Base-by-base conservation (phyloP, 2,888 invertebrate genomes). In the Hydrotaea cyrtoneurina region DNA sequence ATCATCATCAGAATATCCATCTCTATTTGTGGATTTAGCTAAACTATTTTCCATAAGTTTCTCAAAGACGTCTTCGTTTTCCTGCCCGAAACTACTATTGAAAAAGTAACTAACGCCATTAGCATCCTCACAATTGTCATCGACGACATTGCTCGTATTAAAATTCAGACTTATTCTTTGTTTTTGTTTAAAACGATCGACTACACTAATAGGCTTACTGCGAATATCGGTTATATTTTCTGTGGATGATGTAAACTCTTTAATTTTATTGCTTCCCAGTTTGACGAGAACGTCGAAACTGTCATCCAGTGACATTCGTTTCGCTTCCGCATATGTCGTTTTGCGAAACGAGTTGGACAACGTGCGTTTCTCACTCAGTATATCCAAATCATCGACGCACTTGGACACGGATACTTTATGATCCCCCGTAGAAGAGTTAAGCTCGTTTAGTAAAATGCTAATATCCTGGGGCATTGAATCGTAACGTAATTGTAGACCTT, bases 1-100 rank as follows among this genome's bases (percentile, higher is more conserved):
- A 43, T 78, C 78, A 17, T 79, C 62, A 55, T 69, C 31, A 26
- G 62, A 46, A 21, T 57, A 13, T 23, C 43, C 36, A 53, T 43
- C 17, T 46, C 39, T 13, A 43, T 11, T 76, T 43, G 17, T 10
- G 26, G 7, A 13, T 59, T 83, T 85, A 43, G 62, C 55, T 50
- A 87, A 86, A 80, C 92, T 93, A 77, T 91, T 88, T 77, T 93
- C 93, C 85, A 95, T 90, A 3, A 95, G 93, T 88, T 93, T 93
- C 90, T 95, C 95, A 88, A 95, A 95, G 13, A 93, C 93, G 90
- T 95, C 95, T n/a, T 93, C 91, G 50, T 93, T 93, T 64, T 92
- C 93, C 64, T 92, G 92, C 74, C 93, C 86, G 86, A 92, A 93
- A 87, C 80, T 85, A 43, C 87, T 87, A 85, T 89, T 85, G 23